Base-by-base conservation (phyloP, 2,113 vertebrate genomes). In the Paramormyrops kingsleyae region DNA sequence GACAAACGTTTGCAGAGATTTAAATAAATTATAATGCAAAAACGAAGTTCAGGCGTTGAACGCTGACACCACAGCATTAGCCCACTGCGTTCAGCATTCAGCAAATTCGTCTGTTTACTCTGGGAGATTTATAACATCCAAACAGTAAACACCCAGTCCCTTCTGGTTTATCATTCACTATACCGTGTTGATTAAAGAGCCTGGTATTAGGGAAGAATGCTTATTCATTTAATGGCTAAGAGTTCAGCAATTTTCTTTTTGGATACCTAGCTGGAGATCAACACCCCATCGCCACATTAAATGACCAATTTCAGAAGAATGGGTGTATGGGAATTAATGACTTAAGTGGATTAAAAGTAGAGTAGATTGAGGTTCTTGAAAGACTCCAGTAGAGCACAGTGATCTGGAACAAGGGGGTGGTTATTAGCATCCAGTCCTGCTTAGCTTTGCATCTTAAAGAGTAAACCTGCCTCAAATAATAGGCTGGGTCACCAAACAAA, bases 381-480 rank as follows among this genome's bases (percentile, higher is more conserved):
- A 39, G 52, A 66, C 49, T 66, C 87, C 42, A 46, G 52, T 66
- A 21, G 39, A 88, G 87, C 21, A 19, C 7, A 62, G 53, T n/a
- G 39, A 62, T 88, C 35, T 39, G 17, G 7, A 31, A 59, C 50
- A 35, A 52, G 53, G 21, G 56, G 35, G 53, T 0, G 10, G 87
- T 66, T 88, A 66, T 66, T 66, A 87, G 27, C 46, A 35, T 17
- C 27, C 49, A 3, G 7, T 52, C 13, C 46, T 17, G 85, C 35
- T 66, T 46, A 9, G 52, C 39, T 88, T 88, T n/a, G 56, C 87
- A 56, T 50, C 42, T 88, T 88, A 59, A 88, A 88, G 50, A 88
- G 19, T 35, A 46, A 50, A 66, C 35, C 31, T 88, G 52, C 39
- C 44, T 84, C 17, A n/a, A n/a, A 47, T 47, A 84, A 47, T n/a